Percentiles rank a stretch among this genome's conserved stretches.
These are phyloP conservation scores for Anastatus disparis DNA, from an alignment of 1,140 invertebrate genomes.

Conservation along the genomic window DNA sequence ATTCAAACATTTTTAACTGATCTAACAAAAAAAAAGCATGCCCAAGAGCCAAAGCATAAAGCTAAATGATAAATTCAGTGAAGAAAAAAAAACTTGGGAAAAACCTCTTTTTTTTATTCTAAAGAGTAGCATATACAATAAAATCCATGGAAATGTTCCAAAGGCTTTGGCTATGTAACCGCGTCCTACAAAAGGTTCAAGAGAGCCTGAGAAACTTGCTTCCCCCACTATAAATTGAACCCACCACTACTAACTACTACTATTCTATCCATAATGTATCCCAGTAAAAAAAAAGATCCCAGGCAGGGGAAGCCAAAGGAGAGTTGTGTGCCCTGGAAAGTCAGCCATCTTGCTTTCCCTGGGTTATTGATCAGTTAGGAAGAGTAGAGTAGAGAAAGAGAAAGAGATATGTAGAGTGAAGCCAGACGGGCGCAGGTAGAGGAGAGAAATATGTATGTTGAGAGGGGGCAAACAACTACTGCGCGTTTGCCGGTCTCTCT, in stretches of 20 bases:
- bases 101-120: too few species aligned
- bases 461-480: background rate
- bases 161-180: background rate
- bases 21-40: too few species aligned
- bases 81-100: too few species aligned
- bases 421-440: slow-evolving; percentile 14
- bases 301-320: slow-evolving; percentile 41
- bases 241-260: slow-evolving; percentile 38
- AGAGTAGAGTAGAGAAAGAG: slow-evolving; percentile 43
- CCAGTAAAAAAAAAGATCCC: slow-evolving; percentile 61
- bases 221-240: too few species aligned
- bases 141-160: too few species aligned
- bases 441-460: background rate
- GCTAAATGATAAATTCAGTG: too few species aligned
- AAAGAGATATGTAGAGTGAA: too few species aligned
- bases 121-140: too few species aligned
- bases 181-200: slow-evolving; percentile 40
- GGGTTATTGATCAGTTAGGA: slow-evolving; percentile 64
- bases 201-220: background rate
- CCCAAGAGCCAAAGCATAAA: too few species aligned
- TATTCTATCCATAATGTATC: too few species aligned
- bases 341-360: slow-evolving; percentile 66
- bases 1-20: too few species aligned
- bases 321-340: slow-evolving; percentile 61
- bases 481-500: slow-evolving; percentile 5